Percentiles rank a stretch among this genome's conserved stretches.
Conservation (phyloP, 2,797 vertebrate genomes). For the Takifugu ocellatus region DNA sequence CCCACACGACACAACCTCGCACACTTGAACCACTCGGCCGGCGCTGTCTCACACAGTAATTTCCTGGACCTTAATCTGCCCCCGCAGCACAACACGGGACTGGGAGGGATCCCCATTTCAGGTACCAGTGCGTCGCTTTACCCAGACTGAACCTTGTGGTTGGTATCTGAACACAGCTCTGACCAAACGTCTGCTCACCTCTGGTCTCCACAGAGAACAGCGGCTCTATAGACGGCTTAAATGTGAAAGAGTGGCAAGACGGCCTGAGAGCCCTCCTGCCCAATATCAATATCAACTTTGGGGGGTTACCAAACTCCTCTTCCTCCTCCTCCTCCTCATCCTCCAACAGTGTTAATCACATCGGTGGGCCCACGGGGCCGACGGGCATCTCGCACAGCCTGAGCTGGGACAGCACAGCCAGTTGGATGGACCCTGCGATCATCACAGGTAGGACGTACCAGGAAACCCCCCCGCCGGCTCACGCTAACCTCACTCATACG, state of each 20-base stretch:
- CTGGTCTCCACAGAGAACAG: conserved; percentile 85
- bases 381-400: conserved; percentile 90
- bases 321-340: conserved; percentile 79
- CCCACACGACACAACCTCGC: conserved; percentile 92
- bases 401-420: conserved; percentile 95
- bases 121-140: conserved; percentile 72
- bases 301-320: conserved; percentile 95
- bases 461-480: not conserved
- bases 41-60: conserved; percentile 94
- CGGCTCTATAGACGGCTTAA: conserved; percentile 97
- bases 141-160: not conserved
- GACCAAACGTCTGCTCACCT: conserved; percentile 17
- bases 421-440: conserved; percentile 99
- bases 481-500: no score
- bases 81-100: conserved; percentile 93
- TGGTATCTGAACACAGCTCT: conserved; percentile 35
- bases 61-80: conserved; percentile 98
- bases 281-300: conserved; percentile 99
- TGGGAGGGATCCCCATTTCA: conserved; percentile 98
- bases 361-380: conserved; percentile 83
- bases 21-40: conserved; percentile 99
- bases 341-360: conserved; percentile 97
- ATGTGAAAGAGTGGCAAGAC: conserved; percentile 99
- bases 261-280: conserved; percentile 97
- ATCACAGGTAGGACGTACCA: conserved; percentile 88